Percentiles rank a stretch among this genome's conserved stretches.
Conservation (phyloP, 2,888 invertebrate genomes). For the Spilosoma lubricipeda region DNA sequence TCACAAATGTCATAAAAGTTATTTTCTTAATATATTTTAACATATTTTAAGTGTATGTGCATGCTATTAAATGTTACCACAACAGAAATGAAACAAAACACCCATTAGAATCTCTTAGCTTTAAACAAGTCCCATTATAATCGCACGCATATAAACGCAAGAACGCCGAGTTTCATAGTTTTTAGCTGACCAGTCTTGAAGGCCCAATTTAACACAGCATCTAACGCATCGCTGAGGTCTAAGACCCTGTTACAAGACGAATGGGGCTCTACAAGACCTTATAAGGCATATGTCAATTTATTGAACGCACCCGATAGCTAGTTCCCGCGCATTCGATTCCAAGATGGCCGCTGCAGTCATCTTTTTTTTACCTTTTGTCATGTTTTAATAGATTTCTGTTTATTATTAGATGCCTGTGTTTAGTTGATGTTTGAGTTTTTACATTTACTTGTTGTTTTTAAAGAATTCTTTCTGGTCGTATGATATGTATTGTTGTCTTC, state of each 20-base stretch:
- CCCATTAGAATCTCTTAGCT: constrained; percentile 33
- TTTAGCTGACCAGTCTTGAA: constrained; percentile 59
- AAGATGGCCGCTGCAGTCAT: constrained; percentile 68
- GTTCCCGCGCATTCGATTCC: constrained; percentile 72
- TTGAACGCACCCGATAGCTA: constrained; percentile 68
- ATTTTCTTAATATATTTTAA: too few species aligned
- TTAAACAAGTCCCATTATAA: constrained; percentile 25
- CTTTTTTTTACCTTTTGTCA: constrained; percentile 64
- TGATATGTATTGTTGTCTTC: too few species aligned
- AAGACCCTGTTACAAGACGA: constrained; percentile 69
- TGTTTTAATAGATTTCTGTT: constrained; percentile 66
- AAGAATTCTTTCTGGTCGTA: background rate
- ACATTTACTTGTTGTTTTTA: constrained; percentile 10
- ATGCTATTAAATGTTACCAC: background rate
- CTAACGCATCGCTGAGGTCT: constrained; percentile 69
- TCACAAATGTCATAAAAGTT: too few species aligned
- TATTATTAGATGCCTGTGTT: constrained; percentile 57
- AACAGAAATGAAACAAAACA: constrained; percentile 5
- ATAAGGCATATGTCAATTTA: constrained; percentile 83
- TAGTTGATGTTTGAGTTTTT: constrained; percentile 20
- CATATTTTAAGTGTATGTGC: background rate
- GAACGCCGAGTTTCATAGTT: constrained; percentile 38
- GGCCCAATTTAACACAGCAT: constrained; percentile 69
- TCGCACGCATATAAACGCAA: constrained; percentile 32
- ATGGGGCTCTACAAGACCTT: constrained; percentile 67